Conservation (phyloP, 1,140 invertebrate genomes). For the Calephelis nemesis region DNA sequence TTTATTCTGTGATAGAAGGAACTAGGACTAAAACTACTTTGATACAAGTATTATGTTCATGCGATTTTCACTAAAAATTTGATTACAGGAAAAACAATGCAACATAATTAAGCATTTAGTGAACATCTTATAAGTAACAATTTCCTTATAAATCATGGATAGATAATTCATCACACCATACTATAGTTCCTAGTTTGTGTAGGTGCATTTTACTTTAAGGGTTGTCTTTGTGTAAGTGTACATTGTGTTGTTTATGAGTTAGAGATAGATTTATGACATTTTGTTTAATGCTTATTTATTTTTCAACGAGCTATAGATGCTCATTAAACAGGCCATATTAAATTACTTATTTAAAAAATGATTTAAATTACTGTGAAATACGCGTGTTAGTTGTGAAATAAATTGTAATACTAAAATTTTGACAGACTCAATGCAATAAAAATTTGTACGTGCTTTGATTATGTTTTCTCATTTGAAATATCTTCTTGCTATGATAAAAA, state of each 20-base stretch:
- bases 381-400: not conserved
- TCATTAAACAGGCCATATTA: not conserved
- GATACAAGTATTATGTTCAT: slow-evolving; percentile 14
- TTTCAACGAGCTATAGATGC: slow-evolving; percentile 17
- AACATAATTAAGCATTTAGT: slow-evolving; percentile 8
- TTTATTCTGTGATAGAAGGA: slow-evolving; percentile 71
- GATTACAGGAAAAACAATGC: slow-evolving; percentile 6
- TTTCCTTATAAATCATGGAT: not conserved
- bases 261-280: slow-evolving; percentile 32
- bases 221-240: slow-evolving; percentile 21
- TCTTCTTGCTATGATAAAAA: no score
- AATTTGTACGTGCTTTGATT: no score
- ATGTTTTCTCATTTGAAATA: no score
- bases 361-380: not conserved
- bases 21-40: slow-evolving; percentile 46
- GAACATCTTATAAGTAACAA: slow-evolving; percentile 8
- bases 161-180: slow-evolving; percentile 31
- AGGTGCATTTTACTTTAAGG: slow-evolving; percentile 48
- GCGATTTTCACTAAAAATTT: slow-evolving; percentile 1
- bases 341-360: not conserved
- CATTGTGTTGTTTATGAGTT: slow-evolving; percentile 26
- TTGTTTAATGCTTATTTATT: slow-evolving; percentile 27
- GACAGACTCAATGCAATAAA: not conserved
- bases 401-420: not conserved
- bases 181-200: slow-evolving; percentile 52